These are phyloP conservation scores for Sandelia bainsii DNA, from an alignment of 2,797 vertebrate genomes.

Conservation along the genomic window DNA sequence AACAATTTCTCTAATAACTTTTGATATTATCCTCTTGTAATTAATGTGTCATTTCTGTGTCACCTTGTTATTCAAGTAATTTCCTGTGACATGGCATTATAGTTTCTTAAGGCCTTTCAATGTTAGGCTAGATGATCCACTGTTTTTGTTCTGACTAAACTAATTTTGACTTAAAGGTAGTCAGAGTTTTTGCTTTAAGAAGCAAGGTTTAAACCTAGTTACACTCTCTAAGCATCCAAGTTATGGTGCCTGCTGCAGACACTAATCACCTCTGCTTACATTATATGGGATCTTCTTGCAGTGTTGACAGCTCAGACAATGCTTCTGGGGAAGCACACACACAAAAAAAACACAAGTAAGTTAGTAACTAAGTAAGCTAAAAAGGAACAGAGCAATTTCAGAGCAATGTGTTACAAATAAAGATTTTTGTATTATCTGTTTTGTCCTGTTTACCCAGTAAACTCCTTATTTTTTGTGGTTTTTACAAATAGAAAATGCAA, in stretches of 20 bases:
- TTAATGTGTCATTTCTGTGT: not conserved
- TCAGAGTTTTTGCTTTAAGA: not conserved
- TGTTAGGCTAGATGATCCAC: not conserved
- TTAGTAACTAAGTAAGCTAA: not conserved
- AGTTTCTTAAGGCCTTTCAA: not conserved
- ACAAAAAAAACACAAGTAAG: not conserved
- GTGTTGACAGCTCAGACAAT: constrained; percentile 26
- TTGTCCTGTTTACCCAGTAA: not conserved
- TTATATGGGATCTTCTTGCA: constrained; percentile 1
- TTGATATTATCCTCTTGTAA: not conserved
- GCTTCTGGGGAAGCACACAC: constrained; percentile 8
- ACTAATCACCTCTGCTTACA: constrained; percentile 37
- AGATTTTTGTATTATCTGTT: not conserved
- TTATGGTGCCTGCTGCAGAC: constrained; percentile 4
- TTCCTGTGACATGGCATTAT: not conserved
- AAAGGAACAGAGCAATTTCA: not conserved
- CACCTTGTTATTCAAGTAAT: not conserved
- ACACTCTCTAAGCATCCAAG: constrained; percentile 10
- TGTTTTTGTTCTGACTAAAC: not conserved
- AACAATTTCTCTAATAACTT: not conserved
- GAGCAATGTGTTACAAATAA: constrained; percentile 5
- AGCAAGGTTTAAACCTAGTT: constrained; percentile 17
- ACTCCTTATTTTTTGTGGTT: not conserved
- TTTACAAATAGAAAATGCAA: too few relatives aligned
- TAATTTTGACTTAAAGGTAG: not conserved